Conservation (phyloP, 2,113 vertebrate species). For the Pteronura brasiliensis region DNA sequence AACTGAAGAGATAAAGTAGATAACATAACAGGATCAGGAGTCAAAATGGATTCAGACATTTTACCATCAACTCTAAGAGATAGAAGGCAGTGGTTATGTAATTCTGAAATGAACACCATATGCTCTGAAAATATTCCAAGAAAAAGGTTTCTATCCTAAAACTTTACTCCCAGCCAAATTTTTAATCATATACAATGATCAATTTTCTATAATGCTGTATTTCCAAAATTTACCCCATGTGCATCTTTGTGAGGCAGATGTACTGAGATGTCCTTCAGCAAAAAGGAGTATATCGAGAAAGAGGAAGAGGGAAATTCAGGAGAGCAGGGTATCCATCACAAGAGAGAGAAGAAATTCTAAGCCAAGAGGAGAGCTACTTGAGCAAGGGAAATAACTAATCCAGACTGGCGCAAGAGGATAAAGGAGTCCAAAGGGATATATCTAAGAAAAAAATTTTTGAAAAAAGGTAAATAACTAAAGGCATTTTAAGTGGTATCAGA, state of each 20-base stretch:
- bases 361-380: not conserved
- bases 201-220: not conserved
- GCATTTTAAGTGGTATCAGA: not conserved
- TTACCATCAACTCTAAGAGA: not conserved
- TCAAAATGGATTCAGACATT: not conserved
- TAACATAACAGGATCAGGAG: not conserved
- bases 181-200: not conserved
- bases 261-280: not conserved
- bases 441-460: not conserved
- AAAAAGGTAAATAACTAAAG: not conserved
- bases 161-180: not conserved
- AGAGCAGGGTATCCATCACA: not conserved
- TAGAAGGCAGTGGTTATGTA: not conserved
- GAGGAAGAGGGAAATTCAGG: not conserved
- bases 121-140: not conserved
- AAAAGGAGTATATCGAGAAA: not conserved
- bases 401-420: not conserved
- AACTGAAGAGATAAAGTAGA: not conserved
- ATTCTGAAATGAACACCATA: not conserved
- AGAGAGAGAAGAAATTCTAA: not conserved
- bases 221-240: not conserved
- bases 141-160: not conserved
- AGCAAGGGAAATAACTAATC: not conserved
- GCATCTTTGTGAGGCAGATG: not conserved
- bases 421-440: not conserved